Base-by-base conservation (phyloP, 2,113 vertebrate species). In the Philantomba maxwellii region DNA sequence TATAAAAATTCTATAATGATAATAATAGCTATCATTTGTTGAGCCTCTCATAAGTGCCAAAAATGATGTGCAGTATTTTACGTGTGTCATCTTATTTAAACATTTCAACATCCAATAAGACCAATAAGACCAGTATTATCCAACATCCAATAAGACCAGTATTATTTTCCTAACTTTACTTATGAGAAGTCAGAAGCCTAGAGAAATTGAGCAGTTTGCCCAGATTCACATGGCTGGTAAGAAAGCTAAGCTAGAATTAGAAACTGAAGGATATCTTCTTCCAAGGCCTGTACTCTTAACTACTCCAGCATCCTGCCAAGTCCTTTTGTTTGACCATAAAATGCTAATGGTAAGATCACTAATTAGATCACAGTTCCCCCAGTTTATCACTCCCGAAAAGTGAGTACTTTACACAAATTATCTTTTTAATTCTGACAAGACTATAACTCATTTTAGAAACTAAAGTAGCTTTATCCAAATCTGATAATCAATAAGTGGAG, bases 371-470 rank as follows among this genome's bases (percentile, higher is more conserved):
- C 6, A 57, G 0, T 89, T 60, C 84, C 3, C 91, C 30, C 16
- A 77, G 14, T 70, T 51, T 66, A 19, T 45, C 33, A 91, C 78
- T 87, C 7, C 19, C 5, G 17, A 8, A 58, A 88, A 82, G 39
- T 39, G 49, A 12, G 5, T 3, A 89, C 11, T 80, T 93, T 58
- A 26, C 10, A 89, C 9, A 49, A 26, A 80, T 87, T 57, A 45
- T 57, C n/a, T 55, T 87, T 80, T 90, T 96, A 85, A 57, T 97
- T 94, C 66, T 53, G 51, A 88, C 26, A 81, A 80, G 6, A 75
- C n/a, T n/a, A 45, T 83, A 58, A 53, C 17, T 94, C 33, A 73
- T 43, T 92, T 93, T 86, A 84, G 13, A 96, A 60, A 70, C 12
- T n/a, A 57, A 62, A 16, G 33, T 93, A 53, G 13, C 36, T 75